Conservation (phyloP, 2,113 vertebrate species). For the Herpetotheres cachinnans region DNA sequence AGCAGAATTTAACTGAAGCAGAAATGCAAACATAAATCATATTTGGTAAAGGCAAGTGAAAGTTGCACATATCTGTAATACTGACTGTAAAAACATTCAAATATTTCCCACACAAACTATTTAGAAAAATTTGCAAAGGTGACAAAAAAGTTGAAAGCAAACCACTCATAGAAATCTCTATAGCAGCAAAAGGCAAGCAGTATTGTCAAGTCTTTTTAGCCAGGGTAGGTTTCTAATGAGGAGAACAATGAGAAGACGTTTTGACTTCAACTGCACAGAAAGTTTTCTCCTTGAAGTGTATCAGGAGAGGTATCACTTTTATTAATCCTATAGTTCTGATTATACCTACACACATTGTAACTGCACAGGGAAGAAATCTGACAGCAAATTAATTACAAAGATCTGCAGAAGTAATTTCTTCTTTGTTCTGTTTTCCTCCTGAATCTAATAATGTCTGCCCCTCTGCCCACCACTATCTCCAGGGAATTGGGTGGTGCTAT, state of each 20-base stretch:
- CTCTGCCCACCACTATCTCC: fast-evolving
- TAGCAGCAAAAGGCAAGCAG: background rate
- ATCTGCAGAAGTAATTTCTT: background rate
- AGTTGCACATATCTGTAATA: background rate
- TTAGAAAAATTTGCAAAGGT: background rate
- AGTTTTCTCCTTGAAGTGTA: background rate
- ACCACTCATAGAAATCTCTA: background rate
- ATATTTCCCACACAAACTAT: background rate
- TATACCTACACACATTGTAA: background rate
- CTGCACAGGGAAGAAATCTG: background rate
- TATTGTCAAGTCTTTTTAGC: background rate
- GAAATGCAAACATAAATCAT: background rate
- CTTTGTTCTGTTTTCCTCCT: background rate
- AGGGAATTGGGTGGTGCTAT: background rate
- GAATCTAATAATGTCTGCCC: background rate
- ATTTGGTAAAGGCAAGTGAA: background rate
- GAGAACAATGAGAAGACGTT: background rate
- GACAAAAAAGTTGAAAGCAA: background rate
- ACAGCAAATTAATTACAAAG: background rate
- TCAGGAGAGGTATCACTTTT: background rate
- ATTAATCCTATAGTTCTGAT: background rate
- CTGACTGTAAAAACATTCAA: background rate
- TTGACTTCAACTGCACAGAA: background rate
- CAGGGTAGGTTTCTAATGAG: background rate
- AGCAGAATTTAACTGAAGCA: background rate